Evolutionary conservation across 2,888 invertebrate genomes (phyloP), one percentile per base, ranked within the genome.

Genomic region (Drosophila antonietae): DNA sequence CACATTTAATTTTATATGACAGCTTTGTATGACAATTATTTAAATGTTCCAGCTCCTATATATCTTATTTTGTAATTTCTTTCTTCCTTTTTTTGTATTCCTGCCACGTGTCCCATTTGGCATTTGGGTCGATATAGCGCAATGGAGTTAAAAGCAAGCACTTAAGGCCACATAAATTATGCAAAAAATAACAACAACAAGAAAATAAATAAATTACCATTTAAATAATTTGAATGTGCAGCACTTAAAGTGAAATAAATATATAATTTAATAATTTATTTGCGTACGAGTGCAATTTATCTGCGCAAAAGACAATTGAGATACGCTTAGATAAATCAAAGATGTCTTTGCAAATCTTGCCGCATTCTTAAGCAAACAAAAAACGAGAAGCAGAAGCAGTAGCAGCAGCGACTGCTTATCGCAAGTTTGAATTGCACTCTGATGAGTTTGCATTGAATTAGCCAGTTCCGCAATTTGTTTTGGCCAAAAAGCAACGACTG

Each of bases 11-110:
- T n/a, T 37, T 37, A 14, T 63, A 69, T 69, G 75, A 75, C 68
- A 68, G 68, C 44, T 60, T 44, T 67, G 57, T 65, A 72, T 73
- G 73, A 72, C 68, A 80, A 76, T 78, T 73, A 78, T 73, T 80
- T 61, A 66, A 80, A 78, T 79, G 70, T 59, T 51, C 47, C 51
- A 44, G 37, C 56, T 56, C 74, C 35, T 58, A 57, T 23, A 37
- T 60, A 51, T 51, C 49, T 51, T 31, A 3, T 31, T 31, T 49
- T 31, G 5, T 43, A 28, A 28, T 28, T 28, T 28, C 28, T 28
- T 28, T 28, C 15, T n/a, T 10, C 9, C 28, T 47, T 23, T 43
- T 15, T 15, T n/a, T 44, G 20, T 44, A 20, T 14, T 44, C 6
- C 8, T 35, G 5, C 35, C 46, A 58, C 58, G 58, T 58, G 58